phyloP scores from a whole-genome alignment of 2,797 vertebrate species.

The Brotula barbata region DNA sequence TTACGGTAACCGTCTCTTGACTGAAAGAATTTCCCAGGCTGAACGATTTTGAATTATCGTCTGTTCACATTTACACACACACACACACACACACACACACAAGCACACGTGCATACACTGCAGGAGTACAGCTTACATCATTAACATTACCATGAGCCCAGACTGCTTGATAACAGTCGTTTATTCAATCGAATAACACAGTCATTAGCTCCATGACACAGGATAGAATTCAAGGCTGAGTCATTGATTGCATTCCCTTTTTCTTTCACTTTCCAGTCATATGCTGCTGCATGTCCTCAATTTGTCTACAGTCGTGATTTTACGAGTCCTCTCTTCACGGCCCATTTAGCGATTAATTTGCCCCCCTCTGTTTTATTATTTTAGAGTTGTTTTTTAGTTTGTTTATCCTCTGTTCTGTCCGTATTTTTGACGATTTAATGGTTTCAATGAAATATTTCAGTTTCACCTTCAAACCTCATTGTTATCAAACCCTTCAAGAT shows the following conservation, averaged over 20 bases:
- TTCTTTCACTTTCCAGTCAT: slow-evolving; percentile 1
- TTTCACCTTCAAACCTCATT: background rate
- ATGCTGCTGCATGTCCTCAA: slow-evolving; percentile 8
- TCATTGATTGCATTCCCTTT: slow-evolving; percentile 17
- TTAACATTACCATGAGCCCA: slow-evolving; percentile 11
- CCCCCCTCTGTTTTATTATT: slow-evolving; percentile 1
- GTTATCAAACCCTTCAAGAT: background rate
- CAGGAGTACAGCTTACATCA: slow-evolving; percentile 27
- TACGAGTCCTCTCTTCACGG: slow-evolving; percentile 9
- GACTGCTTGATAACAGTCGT: slow-evolving; percentile 37
- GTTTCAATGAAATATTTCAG: slow-evolving; percentile 5
- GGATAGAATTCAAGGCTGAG: slow-evolving; percentile 14
- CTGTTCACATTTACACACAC: background rate
- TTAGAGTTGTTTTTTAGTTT: background rate
- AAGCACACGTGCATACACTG: background rate
- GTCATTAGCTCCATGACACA: slow-evolving; percentile 35
- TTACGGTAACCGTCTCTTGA: background rate
- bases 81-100: background rate
- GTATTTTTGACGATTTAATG: background rate
- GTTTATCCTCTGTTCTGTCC: background rate
- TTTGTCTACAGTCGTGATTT: slow-evolving; percentile 28
- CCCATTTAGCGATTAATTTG: background rate
- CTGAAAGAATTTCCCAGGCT: background rate
- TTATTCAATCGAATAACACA: slow-evolving; percentile 43
- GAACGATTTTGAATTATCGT: background rate